Evolutionary conservation across 35 echinoderm and acorn worm species (phyloP).

Genomic region (Chiridota heheva): DNA sequence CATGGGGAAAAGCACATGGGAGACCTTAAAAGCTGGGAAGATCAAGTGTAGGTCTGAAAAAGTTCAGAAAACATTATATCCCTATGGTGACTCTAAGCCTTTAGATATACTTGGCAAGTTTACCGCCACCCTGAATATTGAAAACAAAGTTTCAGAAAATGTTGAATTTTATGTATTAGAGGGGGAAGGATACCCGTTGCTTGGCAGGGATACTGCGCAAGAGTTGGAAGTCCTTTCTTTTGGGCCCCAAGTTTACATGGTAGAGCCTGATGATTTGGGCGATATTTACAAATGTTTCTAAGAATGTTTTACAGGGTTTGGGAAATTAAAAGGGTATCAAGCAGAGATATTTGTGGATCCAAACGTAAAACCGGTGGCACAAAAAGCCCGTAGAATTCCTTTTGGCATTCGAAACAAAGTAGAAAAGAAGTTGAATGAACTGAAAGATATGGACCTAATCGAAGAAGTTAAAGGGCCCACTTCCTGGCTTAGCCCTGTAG

Average conservation of each 20-base stretch:
- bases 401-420: conserved; percentile 47
- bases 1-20: conserved; percentile 26
- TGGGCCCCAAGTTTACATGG: conserved; percentile 3
- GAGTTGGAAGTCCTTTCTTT: conserved; percentile 21
- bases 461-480: conserved; percentile 62
- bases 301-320: conserved; percentile 51
- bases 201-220: conserved; percentile 28
- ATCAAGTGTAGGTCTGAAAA: conserved; percentile 55
- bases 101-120: conserved; percentile 33
- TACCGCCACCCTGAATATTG: not conserved
- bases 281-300: conserved; percentile 24
- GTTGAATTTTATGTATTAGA: conserved; percentile 45
- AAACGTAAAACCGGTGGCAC: conserved; percentile 55
- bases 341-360: conserved; percentile 42
- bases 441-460: conserved; percentile 49
- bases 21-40: conserved; percentile 28
- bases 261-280: conserved; percentile 14
- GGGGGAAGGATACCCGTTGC: conserved; percentile 45
- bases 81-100: conserved; percentile 10
- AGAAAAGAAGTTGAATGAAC: conserved; percentile 57
- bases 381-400: conserved; percentile 47
- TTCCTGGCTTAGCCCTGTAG: conserved; percentile 65
- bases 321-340: conserved; percentile 55
- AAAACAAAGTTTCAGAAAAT: not conserved
- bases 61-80: conserved; percentile 16